A percentile compares a stretch with the other conserved stretches of the same genome.
These are phyloP conservation scores for Halcyon malimbica DNA, from an alignment of 2,113 vertebrate species.

Conservation along the genomic window DNA sequence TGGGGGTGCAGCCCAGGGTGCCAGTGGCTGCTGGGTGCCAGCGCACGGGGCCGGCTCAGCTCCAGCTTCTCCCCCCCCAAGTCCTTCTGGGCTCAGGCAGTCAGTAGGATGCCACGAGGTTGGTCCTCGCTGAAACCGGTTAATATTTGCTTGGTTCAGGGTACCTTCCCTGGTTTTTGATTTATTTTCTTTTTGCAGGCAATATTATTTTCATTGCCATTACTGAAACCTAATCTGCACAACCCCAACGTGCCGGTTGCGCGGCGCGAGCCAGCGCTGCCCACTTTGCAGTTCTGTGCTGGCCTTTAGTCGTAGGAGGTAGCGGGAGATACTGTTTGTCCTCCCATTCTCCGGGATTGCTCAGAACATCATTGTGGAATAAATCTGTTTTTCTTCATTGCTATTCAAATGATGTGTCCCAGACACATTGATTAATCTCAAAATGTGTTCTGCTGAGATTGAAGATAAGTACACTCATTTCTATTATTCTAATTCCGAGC, in stretches of 20 bases:
- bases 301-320: not conserved
- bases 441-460: not conserved
- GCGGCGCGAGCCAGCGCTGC: accelerated
- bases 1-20: too few species aligned
- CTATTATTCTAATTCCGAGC: not conserved
- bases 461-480: not conserved
- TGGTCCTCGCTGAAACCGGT: accelerated
- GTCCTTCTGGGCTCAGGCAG: too few species aligned
- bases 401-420: not conserved
- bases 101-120: too few species aligned
- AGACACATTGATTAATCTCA: not conserved
- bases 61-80: not conserved
- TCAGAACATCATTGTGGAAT: not conserved
- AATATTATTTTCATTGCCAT: not conserved
- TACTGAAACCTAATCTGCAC: not conserved
- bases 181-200: not conserved
- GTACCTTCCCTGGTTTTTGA: not conserved
- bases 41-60: too few species aligned
- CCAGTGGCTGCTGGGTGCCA: too few species aligned
- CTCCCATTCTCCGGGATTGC: not conserved
- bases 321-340: not conserved
- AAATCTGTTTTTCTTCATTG: not conserved
- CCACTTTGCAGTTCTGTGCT: not conserved
- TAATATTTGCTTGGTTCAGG: not conserved
- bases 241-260: accelerated